Percentiles rank a stretch among this genome's conserved stretches.
Evolutionary conservation across 2,888 invertebrate species (phyloP).

Genomic region (Sinhomidia bicolor): DNA sequence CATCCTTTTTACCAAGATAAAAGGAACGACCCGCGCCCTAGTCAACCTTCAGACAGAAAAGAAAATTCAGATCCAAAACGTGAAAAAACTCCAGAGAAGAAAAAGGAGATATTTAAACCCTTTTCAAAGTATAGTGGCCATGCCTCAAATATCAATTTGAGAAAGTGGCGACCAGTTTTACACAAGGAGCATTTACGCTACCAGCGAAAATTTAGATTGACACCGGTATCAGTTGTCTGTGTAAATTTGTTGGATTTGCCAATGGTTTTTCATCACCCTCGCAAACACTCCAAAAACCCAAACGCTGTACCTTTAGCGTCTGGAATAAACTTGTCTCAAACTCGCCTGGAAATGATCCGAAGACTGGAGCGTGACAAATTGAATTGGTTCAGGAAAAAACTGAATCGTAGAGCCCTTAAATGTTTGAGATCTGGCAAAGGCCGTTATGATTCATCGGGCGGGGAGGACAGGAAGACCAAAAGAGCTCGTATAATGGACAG

Average conservation of each 20-base stretch:
- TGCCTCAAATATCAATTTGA: conserved; percentile 16
- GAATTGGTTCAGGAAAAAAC: conserved; percentile 37
- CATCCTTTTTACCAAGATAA: conserved; percentile 60
- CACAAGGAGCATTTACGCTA: conserved; percentile 40
- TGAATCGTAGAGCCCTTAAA: conserved; percentile 45
- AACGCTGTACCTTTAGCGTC: conserved; percentile 49
- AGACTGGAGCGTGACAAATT: conserved; percentile 64
- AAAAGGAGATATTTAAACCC: conserved; percentile 53
- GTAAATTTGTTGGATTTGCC: conserved; percentile 66
- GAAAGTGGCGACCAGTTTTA: conserved; percentile 59
- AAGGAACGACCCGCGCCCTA: neutral
- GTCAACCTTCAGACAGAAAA: conserved; percentile 20
- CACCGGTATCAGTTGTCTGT: conserved; percentile 59
- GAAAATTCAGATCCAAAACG: neutral
- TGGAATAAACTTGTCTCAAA: neutral
- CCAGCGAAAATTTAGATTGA: conserved; percentile 58
- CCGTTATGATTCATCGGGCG: conserved; percentile 16
- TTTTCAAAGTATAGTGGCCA: conserved; percentile 47
- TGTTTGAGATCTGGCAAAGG: neutral
- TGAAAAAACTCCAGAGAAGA: conserved; percentile 34
- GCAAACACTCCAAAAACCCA: neutral
- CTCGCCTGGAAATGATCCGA: conserved; percentile 39
- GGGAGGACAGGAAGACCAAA: conserved; percentile 38
- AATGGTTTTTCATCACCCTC: conserved; percentile 53
- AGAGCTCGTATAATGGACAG: conserved; percentile 23